A percentile compares a stretch with the other conserved stretches of the same genome.
Evolutionary conservation across 1,140 invertebrate species (phyloP).

Genomic region (Galleria mellonella): DNA sequence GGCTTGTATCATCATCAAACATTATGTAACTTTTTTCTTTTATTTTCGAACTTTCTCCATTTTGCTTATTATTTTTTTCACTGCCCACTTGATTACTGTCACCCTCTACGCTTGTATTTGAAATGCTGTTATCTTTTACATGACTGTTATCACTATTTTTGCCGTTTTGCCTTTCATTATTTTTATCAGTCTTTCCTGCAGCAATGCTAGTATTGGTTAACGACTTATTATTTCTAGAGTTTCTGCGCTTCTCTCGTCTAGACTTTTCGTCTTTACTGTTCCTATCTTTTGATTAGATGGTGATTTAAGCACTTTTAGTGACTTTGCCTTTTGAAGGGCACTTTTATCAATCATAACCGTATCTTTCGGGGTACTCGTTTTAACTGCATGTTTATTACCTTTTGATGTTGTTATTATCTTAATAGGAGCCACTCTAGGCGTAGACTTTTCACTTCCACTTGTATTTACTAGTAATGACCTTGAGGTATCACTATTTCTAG

Average conservation of each 20-base stretch:
- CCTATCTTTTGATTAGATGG: slow-evolving; percentile 15
- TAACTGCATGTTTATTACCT: slow-evolving; percentile 8
- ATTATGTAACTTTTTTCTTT: slow-evolving; percentile 23
- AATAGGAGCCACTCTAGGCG: slow-evolving; percentile 20
- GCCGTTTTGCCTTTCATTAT: neutral
- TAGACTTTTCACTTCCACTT: slow-evolving; percentile 11
- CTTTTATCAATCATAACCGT: slow-evolving; percentile 7
- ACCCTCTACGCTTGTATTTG: too few species aligned
- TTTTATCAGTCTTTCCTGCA: neutral
- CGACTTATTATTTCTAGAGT: slow-evolving; percentile 35
- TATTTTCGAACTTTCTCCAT: neutral
- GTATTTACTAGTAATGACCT: neutral
- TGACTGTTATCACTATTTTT: slow-evolving; percentile 4
- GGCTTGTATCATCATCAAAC: slow-evolving; percentile 41
- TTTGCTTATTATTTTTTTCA: slow-evolving; percentile 9
- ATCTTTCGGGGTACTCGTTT: slow-evolving; percentile 7
- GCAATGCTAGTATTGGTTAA: slow-evolving; percentile 19
- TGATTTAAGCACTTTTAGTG: slow-evolving; percentile 22
- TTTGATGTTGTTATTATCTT: slow-evolving; percentile 34
- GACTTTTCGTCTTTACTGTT: slow-evolving; percentile 19
- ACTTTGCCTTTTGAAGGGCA: slow-evolving; percentile 3
- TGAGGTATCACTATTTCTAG: neutral
- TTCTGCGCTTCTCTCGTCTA: slow-evolving; percentile 29
- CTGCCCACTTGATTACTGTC: neutral
- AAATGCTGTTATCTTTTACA: slow-evolving; percentile 5